Conservation (phyloP, 1,140 invertebrate genomes). For the Sitophilus oryzae region DNA sequence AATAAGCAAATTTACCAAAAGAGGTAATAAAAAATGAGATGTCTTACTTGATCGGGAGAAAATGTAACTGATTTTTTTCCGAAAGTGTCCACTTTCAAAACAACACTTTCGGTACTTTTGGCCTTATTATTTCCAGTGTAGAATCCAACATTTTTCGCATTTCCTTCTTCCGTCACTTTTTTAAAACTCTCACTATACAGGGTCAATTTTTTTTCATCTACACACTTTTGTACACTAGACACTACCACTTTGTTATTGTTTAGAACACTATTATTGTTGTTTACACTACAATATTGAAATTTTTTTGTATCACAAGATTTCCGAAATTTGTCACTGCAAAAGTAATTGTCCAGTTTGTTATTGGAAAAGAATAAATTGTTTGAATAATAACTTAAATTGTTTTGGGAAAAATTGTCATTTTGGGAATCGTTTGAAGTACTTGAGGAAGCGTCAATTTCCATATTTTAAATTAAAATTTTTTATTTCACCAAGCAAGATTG, state of each 20-base stretch:
- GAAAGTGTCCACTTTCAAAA: constrained; percentile 37
- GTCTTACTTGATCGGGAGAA: constrained; percentile 40
- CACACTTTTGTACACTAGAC: constrained; percentile 23
- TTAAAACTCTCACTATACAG: constrained; percentile 29
- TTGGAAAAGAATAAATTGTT: constrained; percentile 36
- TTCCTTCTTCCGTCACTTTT: constrained; percentile 33
- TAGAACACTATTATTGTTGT: constrained; percentile 10
- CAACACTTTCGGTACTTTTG: constrained; percentile 31
- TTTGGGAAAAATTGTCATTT: constrained; percentile 27
- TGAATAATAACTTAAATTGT: constrained; percentile 35
- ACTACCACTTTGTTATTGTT: neutral
- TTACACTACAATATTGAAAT: constrained; percentile 13
- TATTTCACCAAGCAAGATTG: neutral
- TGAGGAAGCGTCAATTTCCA: constrained; percentile 39
- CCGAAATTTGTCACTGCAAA: constrained; percentile 28
- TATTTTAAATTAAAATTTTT: too few species aligned
- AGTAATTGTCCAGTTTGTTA: constrained; percentile 36
- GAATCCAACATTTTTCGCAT: constrained; percentile 20
- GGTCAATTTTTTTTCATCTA: constrained; percentile 25
- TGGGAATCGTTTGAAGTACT: constrained; percentile 40
- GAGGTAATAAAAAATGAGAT: neutral
- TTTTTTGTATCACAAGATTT: constrained; percentile 22
- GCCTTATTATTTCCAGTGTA: constrained; percentile 23
- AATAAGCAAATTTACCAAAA: too few species aligned
- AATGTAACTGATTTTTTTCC: constrained; percentile 42